Evolutionary conservation across 2,888 invertebrate species (phyloP), one percentile per base, ranked within the genome.

Genomic region (Rhynchonema sp.): DNA sequence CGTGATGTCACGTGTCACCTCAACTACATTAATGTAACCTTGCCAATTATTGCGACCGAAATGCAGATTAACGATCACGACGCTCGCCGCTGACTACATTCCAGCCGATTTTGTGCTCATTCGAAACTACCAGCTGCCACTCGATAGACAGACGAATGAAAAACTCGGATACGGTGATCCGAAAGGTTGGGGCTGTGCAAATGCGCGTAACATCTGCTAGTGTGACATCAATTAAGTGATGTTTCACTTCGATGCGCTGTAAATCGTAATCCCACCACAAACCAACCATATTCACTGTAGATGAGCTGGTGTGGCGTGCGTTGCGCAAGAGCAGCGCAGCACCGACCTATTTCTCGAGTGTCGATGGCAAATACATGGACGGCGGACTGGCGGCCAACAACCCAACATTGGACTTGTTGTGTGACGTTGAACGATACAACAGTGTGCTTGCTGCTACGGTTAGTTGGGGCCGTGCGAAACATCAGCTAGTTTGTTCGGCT

Each of bases 351-450:
- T 98, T 98, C 75, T 70, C 69, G 69, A 63, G 72, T 70, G 61
- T 74, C 59, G 67, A 72, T 59, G 69, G 74, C 69, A 61, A 68
- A 66, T 30, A 69, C 63, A 75, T 94, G 38, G 92, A 94, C 71
- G 94, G 94, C 6, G 94, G 94, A 1, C 76, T 96, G n/a, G 90
- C 94, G 69, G 85, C 94, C 1, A 98, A 98, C 74, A 98, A 98
- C 73, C 98, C 98, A 0, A 91, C 94, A 0, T 72, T 96, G 59
- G 96, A 98, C 74, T 85, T 88, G 0, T 76, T 98, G 66, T 87
- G 92, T 0, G 96, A 98, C 76, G 83, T 96, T 30, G 83, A 88
- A 59, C 89, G 92, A 72, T 83, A 28, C 22, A 52, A 30, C 29
- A 17, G 6, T 1, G 28, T 27, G 23, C 49, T 49, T 13, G 49